Percentiles rank a stretch among this genome's conserved stretches.
Evolutionary conservation across 2,888 invertebrate species (phyloP).

Genomic region (Drosophila austrosaltans): DNA sequence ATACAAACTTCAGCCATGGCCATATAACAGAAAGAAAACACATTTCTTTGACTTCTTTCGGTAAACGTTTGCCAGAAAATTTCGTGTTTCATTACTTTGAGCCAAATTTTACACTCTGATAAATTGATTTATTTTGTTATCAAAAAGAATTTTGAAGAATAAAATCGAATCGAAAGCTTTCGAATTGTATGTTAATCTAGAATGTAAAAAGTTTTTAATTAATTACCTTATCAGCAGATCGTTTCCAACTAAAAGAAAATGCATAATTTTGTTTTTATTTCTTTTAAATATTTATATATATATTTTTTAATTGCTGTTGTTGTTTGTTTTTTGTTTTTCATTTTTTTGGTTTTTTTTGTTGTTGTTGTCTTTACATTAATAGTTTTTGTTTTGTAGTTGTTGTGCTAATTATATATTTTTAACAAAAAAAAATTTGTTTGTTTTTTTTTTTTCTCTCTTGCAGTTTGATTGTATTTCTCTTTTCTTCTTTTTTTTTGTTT

Average conservation of each 20-base stretch:
- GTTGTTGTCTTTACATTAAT: constrained; percentile 74
- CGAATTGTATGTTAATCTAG: too few species aligned
- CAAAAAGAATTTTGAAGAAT: neutral
- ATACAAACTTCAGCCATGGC: neutral
- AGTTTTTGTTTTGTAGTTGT: constrained; percentile 75
- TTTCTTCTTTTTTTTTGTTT: constrained; percentile 34
- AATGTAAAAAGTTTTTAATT: too few species aligned
- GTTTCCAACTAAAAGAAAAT: too few species aligned
- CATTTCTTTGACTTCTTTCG: too few species aligned
- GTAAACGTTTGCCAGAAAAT: too few species aligned
- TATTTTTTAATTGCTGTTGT: constrained; percentile 13
- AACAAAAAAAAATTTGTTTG: constrained; percentile 67
- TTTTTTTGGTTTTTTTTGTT: constrained; percentile 43
- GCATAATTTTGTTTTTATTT: neutral
- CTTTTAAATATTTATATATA: constrained; percentile 9
- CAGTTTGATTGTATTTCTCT: constrained; percentile 60
- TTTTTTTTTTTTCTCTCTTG: constrained; percentile 58
- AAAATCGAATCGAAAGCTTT: too few species aligned
- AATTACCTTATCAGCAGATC: too few species aligned
- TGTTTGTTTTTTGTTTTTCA: constrained; percentile 41
- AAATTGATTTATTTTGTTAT: neutral
- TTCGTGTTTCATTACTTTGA: too few species aligned
- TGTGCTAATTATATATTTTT: constrained; percentile 75
- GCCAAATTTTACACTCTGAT: too few species aligned
- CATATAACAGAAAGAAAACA: too few species aligned